phyloP scores from a whole-genome alignment of 2,888 invertebrate genomes.

The Platycheirus albimanus region DNA sequence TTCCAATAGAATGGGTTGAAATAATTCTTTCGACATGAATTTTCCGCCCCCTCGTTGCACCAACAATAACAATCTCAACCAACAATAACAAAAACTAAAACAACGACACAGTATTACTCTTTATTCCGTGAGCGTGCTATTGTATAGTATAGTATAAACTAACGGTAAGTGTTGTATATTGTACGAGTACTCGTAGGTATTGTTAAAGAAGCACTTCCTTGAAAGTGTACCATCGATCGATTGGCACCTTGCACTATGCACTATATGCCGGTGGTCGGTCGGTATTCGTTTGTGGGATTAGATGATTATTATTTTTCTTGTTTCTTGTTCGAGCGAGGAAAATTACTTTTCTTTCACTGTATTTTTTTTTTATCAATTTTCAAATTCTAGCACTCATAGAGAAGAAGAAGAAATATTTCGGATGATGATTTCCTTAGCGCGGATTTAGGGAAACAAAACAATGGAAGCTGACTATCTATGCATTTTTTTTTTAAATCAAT shows the following conservation, averaged over 20 bases:
- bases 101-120: conserved; percentile 18
- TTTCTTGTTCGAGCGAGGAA: no score
- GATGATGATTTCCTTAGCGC: conserved; percentile 47
- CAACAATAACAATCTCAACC: background rate
- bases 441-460: background rate
- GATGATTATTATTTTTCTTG: conserved; percentile 32
- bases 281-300: conserved; percentile 39
- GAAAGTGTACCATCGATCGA: conserved; percentile 58
- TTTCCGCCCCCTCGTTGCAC: background rate
- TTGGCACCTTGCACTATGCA: background rate
- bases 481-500: no score
- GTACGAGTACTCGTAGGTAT: no score
- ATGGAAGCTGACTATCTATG: no score
- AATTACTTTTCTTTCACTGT: conserved; percentile 62
- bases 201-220: conserved; percentile 30
- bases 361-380: no score
- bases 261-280: background rate
- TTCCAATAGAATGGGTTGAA: conserved; percentile 47
- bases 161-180: conserved; percentile 20
- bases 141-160: background rate
- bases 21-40: conserved; percentile 51
- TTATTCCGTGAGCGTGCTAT: conserved; percentile 28
- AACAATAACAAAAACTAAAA: background rate
- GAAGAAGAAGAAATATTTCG: conserved; percentile 14
- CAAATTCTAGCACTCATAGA: background rate